A percentile compares a stretch with the other conserved stretches of the same genome.
Evolutionary conservation across 37 sponge, comb jelly and placozoan genomes (phyloP).

Genomic region (Eunapius fragilis): DNA sequence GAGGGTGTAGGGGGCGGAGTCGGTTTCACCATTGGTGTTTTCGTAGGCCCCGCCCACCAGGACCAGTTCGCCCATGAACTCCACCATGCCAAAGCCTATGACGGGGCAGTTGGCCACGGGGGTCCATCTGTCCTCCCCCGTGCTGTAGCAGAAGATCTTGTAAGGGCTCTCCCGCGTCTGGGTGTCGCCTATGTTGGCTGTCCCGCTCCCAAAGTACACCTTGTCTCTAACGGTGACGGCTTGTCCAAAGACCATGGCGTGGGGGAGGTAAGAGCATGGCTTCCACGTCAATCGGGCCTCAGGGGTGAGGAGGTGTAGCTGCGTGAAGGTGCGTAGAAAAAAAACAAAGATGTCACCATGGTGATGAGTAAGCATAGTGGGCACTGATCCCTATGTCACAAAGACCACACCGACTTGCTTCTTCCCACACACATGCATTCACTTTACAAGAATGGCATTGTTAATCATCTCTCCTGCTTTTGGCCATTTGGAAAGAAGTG

Average conservation of each 20-base stretch:
- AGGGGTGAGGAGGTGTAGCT: constrained; percentile 47
- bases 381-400: too few relatives aligned
- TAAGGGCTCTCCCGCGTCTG: constrained; percentile 14
- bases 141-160: constrained; percentile 41
- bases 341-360: too few relatives aligned
- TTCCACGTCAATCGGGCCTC: constrained; percentile 46
- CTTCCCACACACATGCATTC: too few relatives aligned
- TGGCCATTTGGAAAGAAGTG: too few relatives aligned
- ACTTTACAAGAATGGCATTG: too few relatives aligned
- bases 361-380: too few relatives aligned
- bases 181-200: constrained; percentile 37
- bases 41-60: constrained; percentile 61
- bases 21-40: neutral
- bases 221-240: constrained; percentile 27
- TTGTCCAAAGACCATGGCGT: constrained; percentile 58
- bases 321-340: neutral
- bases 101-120: constrained; percentile 39
- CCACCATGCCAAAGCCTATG: constrained; percentile 46
- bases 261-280: constrained; percentile 33
- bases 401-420: too few relatives aligned
- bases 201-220: constrained; percentile 61
- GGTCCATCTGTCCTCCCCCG: constrained; percentile 21
- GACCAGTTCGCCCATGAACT: constrained; percentile 19
- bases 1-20: constrained; percentile 4
- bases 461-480: too few relatives aligned